phyloP scores from a whole-genome alignment of 2,113 vertebrate genomes.

The Hydrochoerus hydrochaeris region DNA sequence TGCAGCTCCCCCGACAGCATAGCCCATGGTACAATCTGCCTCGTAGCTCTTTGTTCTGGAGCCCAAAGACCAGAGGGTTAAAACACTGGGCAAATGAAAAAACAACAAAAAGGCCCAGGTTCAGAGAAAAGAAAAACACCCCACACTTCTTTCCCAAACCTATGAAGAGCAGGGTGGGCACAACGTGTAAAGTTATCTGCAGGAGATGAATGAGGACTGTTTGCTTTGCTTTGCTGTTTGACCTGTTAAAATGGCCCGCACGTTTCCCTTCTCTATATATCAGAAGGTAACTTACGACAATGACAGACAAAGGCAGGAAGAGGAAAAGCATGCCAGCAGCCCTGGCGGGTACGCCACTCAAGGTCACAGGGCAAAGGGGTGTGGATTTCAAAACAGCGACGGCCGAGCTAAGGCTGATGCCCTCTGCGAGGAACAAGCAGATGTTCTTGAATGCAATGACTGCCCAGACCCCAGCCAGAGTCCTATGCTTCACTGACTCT shows the following conservation, averaged over 20 bases:
- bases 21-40: conserved; percentile 46
- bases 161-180: conserved; percentile 80
- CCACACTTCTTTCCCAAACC: conserved; percentile 70
- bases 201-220: conserved; percentile 81
- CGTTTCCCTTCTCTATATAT: conserved; percentile 82
- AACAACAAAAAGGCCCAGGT: conserved; percentile 78
- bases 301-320: conserved; percentile 68
- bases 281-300: conserved; percentile 78
- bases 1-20: background rate
- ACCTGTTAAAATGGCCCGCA: conserved; percentile 83
- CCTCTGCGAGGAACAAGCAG: conserved; percentile 65
- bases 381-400: conserved; percentile 27
- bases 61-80: conserved; percentile 86
- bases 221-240: conserved; percentile 81
- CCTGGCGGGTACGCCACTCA: conserved; percentile 41
- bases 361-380: conserved; percentile 64
- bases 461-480: conserved; percentile 55
- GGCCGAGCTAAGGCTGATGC: background rate
- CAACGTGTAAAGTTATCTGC: conserved; percentile 83
- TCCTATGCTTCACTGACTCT: conserved; percentile 27
- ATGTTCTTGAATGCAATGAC: conserved; percentile 63
- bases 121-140: conserved; percentile 63
- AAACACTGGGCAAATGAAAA: conserved; percentile 83
- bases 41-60: conserved; percentile 81
- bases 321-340: conserved; percentile 72